Base-by-base conservation (phyloP, 2,797 vertebrate genomes). In the Halcyon badia region DNA sequence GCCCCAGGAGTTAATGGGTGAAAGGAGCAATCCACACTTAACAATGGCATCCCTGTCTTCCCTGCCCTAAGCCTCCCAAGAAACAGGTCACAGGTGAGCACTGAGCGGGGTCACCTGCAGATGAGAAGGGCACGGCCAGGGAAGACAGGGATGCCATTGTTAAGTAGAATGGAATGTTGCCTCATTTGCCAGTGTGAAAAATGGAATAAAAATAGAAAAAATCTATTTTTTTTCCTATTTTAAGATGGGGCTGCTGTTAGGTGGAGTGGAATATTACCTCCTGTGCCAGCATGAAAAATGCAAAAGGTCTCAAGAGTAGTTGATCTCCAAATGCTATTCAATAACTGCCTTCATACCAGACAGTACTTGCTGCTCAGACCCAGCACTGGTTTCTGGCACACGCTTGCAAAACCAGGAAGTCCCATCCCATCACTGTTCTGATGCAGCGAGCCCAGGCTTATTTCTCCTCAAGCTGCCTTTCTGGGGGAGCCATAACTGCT, bases 381-480 rank as follows among this genome's bases (percentile, higher is more conserved):
- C 31, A 5, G 39, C 0, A 15, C 68, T 25, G 51, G 30, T 14
- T 41, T 30, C 33, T 16, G 39, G 14, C 10, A 33, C 18, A 24
- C 14, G 18, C 56, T 15, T 24, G 9, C 56, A 62, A 33, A 24
- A 17, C 16, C 48, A 16, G 44, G 12, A 56, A 25, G 39, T 11
- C 48, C 17, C 3, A 5, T 6, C 28, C 37, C 3, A 19, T 10
- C 19, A 2, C 10, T 1, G 37, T 4, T 2, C 19, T 5, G 0
- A 7, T 0, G 44, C 33, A 13, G 30, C 1, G 3, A 57, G 33
- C 12, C 11, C 5, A 0, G 21, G 11, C 16, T 89, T 44, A 10
- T 1, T 1, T 7, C 3, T 56, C 7, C 14, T 35, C 42, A 4
- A 1, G 3, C 7, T 4, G 4, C 17, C 58, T 66, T 41, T 37